Evolutionary conservation across 2,888 invertebrate species (phyloP), one percentile per base, ranked within the genome.

Genomic region (Diadromus collaris): DNA sequence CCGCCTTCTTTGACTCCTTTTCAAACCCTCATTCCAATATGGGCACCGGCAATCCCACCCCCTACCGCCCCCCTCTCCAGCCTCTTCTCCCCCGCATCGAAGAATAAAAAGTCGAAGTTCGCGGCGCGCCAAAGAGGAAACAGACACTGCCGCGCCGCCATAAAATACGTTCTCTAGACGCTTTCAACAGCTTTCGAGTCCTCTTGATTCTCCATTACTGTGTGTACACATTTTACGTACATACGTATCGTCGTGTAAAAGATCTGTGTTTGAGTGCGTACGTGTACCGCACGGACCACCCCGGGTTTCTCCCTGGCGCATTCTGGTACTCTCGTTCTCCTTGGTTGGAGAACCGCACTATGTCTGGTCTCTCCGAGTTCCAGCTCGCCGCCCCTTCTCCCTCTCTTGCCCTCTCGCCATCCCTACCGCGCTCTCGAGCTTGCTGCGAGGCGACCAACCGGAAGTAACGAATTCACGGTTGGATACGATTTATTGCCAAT

Each of bases 401-500:
- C 56, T 64, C 56, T 54, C 68, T 46, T 21, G 27, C 58, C 38
- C 24, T 65, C 51, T 71, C 46, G n/a, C n/a, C n/a, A 9, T 41
- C 27, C 21, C 41, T 29, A 32, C 51, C 1, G 61, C 67, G 60
- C 63, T 71, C 65, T 63, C 58, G 46, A 58, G 78, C 73, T 76
- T 61, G 82, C 81, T 78, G 76, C 71, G 79, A 84, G 77, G 85
- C 88, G 87, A 83, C 85, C 86, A 82, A 83, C 84, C 86, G 88
- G 87, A 90, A 90, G 85, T 85, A 88, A 88, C 88, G 85, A 87
- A 90, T 90, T 89, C 88, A 86, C 83, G 85, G 86, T 84, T 85
- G 83, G 85, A 85, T 85, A 83, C 82, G 85, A 89, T 89, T 89
- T 89, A 89, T 89, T 83, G 86, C 81, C 81, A 34, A 79, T 85